These are phyloP conservation scores for Leptonema lineaticorne DNA, from an alignment of 1,140 invertebrate species.

Conservation along the genomic window DNA sequence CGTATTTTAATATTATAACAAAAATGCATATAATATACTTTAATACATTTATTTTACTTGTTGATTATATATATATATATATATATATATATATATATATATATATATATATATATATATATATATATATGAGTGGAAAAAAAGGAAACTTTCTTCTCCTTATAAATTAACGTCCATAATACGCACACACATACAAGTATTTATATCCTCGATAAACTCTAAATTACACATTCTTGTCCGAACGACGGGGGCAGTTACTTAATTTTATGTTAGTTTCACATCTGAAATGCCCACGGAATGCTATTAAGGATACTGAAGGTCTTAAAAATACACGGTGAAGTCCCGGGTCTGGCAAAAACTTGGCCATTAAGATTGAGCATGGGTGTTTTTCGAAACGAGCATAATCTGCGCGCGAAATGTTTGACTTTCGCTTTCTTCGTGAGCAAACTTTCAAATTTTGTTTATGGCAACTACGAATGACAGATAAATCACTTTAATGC, in stretches of 20 bases:
- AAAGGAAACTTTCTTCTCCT: not conserved
- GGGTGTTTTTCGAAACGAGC: not conserved
- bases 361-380: slow-evolving; percentile 30
- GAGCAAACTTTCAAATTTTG: slow-evolving; percentile 1
- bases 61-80: not conserved
- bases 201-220: not conserved
- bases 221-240: not conserved
- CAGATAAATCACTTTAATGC: not conserved
- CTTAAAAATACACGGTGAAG: slow-evolving; percentile 37
- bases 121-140: not conserved
- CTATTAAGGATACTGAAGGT: slow-evolving; percentile 8
- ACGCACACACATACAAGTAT: not conserved
- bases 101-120: not conserved
- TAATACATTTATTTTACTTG: not conserved
- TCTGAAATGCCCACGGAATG: slow-evolving; percentile 20
- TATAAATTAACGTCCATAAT: not conserved
- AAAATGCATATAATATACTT: no score
- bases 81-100: not conserved
- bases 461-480: not conserved
- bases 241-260: not conserved
- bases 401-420: not conserved
- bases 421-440: not conserved
- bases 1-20: no score
- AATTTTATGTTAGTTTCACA: not conserved
- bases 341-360: slow-evolving; percentile 30